Evolutionary conservation across 2,888 invertebrate genomes (phyloP), one percentile per base, ranked within the genome.

Genomic region (Hartigia nigra): DNA sequence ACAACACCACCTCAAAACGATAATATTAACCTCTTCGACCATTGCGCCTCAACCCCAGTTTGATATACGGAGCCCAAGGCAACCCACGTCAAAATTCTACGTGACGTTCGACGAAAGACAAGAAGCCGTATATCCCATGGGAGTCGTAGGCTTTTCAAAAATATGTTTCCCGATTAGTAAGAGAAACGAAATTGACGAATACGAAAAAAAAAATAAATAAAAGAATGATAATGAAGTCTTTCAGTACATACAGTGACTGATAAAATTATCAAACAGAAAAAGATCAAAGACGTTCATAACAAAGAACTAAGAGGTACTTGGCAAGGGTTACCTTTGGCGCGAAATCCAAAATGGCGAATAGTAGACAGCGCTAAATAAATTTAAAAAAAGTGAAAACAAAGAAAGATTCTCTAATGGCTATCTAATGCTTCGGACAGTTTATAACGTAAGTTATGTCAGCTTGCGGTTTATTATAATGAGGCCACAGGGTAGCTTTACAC

Each of bases 401-500:
- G 77, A 79, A 70, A 77, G 78, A 76, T 74, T 31, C 55, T 39
- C 74, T 78, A 81, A 84, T 78, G 82, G 79, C 39, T 77, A 78
- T 81, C 82, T 80, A 83, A 82, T 80, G 80, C 76, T 77, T 70
- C 70, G 83, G 79, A 84, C 84, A 84, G 80, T 84, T 84, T 81
- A 82, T 77, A 82, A 79, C 81, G 81, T 82, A 84, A 86, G 81
- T 81, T 77, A 82, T 79, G 79, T 72, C 78, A 76, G 77, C 79
- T 80, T 77, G 84, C 82, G 83, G 87, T 87, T 88, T 88, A 87
- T 88, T 85, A 84, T 88, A 88, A 87, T 82, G 85, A 85, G 83
- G 80, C 77, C 83, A 75, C 77, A 76, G 81, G 83, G 78, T 83
- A 85, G 85, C 85, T 87, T 87, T 84, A 88, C 88, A 88, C 81